A percentile compares a stretch with the other conserved stretches of the same genome.
Evolutionary conservation across 1,140 invertebrate genomes (phyloP).

Genomic region (Drosophila prosaltans): DNA sequence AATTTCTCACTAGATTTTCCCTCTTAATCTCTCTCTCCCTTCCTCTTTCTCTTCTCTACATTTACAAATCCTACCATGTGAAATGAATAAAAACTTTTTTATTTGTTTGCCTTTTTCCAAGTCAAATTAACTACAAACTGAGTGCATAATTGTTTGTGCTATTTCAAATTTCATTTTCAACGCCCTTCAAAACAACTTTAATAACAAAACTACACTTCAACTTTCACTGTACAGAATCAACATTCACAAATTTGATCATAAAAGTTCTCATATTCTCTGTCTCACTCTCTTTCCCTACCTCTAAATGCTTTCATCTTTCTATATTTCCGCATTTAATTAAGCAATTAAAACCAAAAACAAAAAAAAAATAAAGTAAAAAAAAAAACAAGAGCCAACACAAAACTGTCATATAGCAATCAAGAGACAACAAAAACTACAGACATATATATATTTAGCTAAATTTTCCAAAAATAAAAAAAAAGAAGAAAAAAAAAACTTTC

Average conservation of each 20-base stretch:
- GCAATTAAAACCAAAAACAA: conserved; percentile 41
- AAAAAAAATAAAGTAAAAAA: conserved; percentile 12
- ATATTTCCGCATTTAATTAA: conserved; percentile 52
- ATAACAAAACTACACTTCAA: neutral
- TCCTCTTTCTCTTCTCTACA: no score
- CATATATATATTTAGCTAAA: conserved; percentile 7
- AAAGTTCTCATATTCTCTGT: conserved; percentile 36
- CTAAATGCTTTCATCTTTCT: conserved; percentile 36
- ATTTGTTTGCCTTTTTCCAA: neutral
- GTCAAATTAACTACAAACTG: neutral
- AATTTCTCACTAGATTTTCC: no score
- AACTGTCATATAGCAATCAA: conserved; percentile 14
- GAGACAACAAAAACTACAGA: conserved; percentile 13
- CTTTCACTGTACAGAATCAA: conserved; percentile 30
- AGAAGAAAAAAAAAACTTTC: conserved; percentile 38
- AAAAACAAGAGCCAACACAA: conserved; percentile 2
- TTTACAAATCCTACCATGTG: no score
- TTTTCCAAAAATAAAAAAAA: conserved; percentile 10
- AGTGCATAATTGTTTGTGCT: neutral
- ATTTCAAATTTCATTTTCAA: conserved; percentile 41
- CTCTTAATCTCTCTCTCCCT: no score
- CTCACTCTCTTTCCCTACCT: neutral
- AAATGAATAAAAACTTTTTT: no score
- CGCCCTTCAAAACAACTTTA: conserved; percentile 29
- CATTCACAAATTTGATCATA: conserved; percentile 16